A percentile compares a stretch with the other conserved stretches of the same genome.
Evolutionary conservation across 2,797 vertebrate genomes (phyloP).

Genomic region (Tapirus indicus): DNA sequence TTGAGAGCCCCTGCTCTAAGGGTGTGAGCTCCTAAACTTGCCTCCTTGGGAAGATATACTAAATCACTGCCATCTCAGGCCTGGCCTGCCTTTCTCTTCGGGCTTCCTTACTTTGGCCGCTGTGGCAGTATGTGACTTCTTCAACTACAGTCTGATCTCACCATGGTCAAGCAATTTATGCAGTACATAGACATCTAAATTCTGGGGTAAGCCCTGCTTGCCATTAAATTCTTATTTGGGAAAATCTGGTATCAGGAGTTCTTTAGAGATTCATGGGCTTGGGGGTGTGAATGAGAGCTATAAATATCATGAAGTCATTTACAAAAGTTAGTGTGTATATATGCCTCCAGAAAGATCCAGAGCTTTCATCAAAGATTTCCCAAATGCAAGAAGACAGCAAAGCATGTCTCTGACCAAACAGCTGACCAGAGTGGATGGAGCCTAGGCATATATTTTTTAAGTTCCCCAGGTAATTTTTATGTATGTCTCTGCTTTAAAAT

Average conservation of each 20-base stretch:
- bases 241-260: background rate
- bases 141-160: background rate
- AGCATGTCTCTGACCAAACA: background rate
- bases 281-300: background rate
- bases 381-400: background rate
- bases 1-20: background rate
- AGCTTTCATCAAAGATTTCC: background rate
- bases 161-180: background rate
- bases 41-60: background rate
- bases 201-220: background rate
- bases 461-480: background rate
- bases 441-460: background rate
- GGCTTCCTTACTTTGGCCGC: background rate
- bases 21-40: background rate
- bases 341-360: background rate
- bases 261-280: background rate
- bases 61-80: background rate
- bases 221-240: background rate
- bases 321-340: background rate
- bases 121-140: background rate
- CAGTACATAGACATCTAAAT: background rate
- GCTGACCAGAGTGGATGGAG: background rate
- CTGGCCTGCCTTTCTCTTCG: background rate
- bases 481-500: background rate
- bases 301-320: background rate